Evolutionary conservation across 2,113 vertebrate genomes (phyloP).

Genomic region (Xiphophorus maculatus): DNA sequence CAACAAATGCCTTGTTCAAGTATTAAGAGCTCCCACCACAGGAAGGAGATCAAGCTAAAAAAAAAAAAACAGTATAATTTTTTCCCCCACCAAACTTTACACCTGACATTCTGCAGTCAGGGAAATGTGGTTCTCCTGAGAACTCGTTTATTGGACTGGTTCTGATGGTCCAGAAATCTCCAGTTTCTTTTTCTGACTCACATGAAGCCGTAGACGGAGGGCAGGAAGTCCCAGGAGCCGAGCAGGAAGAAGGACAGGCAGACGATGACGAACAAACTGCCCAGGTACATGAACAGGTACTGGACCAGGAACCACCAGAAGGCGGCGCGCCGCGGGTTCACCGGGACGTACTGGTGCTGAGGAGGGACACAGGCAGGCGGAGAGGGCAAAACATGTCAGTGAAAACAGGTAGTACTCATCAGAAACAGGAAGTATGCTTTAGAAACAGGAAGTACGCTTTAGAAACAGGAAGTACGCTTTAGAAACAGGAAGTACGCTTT

Average conservation of each 20-base stretch:
- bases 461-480: too few relatives aligned
- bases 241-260: constrained; percentile 97
- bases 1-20: too few relatives aligned
- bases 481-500: too few relatives aligned
- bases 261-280: constrained; percentile 88
- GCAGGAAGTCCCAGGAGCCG: constrained; percentile 95
- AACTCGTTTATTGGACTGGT: too few relatives aligned
- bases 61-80: too few relatives aligned
- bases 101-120: too few relatives aligned
- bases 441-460: not conserved
- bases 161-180: too few relatives aligned
- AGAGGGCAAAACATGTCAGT: not conserved
- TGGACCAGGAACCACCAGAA: constrained; percentile 92
- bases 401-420: fast-evolving
- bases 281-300: constrained; percentile 89
- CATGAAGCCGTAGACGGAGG: constrained; percentile 97
- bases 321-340: constrained; percentile 82
- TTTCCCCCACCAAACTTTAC: too few relatives aligned
- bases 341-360: constrained; percentile 90
- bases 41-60: too few relatives aligned
- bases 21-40: too few relatives aligned
- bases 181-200: constrained; percentile 71
- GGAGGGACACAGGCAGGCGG: not conserved
- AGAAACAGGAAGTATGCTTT: too few relatives aligned
- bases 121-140: too few relatives aligned